phyloP scores from a whole-genome alignment of 2,888 invertebrate species.

The Sisyra nigra region DNA sequence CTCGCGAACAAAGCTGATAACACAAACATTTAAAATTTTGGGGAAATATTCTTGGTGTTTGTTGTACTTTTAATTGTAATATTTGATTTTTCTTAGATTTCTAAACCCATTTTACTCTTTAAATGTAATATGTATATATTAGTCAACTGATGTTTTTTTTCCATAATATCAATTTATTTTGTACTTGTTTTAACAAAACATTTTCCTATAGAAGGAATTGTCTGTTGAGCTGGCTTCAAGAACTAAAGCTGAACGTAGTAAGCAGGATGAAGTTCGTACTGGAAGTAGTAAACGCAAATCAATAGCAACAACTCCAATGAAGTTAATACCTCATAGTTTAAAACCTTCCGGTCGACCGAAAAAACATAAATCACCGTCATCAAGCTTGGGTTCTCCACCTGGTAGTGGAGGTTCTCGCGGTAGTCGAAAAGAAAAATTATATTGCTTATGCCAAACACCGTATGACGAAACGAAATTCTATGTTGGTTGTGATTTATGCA shows the following conservation, averaged over 20 bases:
- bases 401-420: constrained; percentile 19
- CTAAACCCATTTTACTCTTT: no score
- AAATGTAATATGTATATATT: no score
- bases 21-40: no score
- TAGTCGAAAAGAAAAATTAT: constrained; percentile 60
- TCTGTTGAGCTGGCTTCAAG: constrained; percentile 53
- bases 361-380: constrained; percentile 22
- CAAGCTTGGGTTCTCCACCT: constrained; percentile 17
- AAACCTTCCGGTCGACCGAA: constrained; percentile 20
- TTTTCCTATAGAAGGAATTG: constrained; percentile 46
- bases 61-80: no score
- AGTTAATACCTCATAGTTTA: constrained; percentile 20
- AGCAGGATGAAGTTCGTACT: constrained; percentile 49
- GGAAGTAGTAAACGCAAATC: constrained; percentile 38
- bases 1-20: no score
- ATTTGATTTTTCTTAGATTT: no score
- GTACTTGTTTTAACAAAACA: constrained; percentile 3
- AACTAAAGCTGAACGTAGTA: constrained; percentile 53
- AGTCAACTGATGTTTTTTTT: no score
- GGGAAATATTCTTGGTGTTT: no score
- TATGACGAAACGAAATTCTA: constrained; percentile 97
- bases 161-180: background rate
- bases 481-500: constrained; percentile 93
- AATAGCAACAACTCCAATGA: constrained; percentile 26
- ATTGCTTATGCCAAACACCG: constrained; percentile 84